Conservation (phyloP, 2,797 vertebrate species). For the Pterois miles region DNA sequence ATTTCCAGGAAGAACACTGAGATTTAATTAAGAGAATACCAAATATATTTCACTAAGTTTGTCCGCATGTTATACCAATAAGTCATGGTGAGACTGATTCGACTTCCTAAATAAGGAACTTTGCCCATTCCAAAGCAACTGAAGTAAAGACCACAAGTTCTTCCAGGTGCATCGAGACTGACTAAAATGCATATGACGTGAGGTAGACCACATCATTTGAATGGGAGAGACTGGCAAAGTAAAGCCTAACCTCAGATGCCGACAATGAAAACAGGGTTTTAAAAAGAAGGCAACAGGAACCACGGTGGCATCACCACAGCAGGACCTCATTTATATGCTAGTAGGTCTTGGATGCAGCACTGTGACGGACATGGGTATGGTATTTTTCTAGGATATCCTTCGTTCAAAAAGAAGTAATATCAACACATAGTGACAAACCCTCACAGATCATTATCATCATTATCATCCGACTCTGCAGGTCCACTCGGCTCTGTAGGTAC, state of each 20-base stretch:
- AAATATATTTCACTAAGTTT: neutral
- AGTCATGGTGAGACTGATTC: neutral
- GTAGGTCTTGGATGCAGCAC: neutral
- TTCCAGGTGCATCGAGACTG: neutral
- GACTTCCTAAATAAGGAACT: neutral
- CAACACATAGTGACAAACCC: neutral
- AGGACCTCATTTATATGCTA: neutral
- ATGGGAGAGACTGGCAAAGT: neutral
- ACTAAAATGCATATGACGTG: conserved; percentile 7
- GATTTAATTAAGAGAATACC: neutral
- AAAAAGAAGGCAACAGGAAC: neutral
- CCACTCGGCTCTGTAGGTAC: too few relatives aligned
- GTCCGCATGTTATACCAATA: neutral
- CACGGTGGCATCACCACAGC: neutral
- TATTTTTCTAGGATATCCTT: neutral
- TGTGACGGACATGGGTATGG: neutral
- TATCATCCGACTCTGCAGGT: neutral
- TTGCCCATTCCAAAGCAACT: neutral
- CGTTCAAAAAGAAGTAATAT: neutral
- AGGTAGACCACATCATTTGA: conserved; percentile 1
- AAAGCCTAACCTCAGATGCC: conserved; percentile 12
- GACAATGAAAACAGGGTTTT: conserved; percentile 16
- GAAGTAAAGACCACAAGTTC: conserved; percentile 1
- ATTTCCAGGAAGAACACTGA: neutral
- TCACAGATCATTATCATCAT: too few relatives aligned